Evolutionary conservation across 1,140 invertebrate genomes (phyloP).

Genomic region (Zeugodacus cucurbitae): DNA sequence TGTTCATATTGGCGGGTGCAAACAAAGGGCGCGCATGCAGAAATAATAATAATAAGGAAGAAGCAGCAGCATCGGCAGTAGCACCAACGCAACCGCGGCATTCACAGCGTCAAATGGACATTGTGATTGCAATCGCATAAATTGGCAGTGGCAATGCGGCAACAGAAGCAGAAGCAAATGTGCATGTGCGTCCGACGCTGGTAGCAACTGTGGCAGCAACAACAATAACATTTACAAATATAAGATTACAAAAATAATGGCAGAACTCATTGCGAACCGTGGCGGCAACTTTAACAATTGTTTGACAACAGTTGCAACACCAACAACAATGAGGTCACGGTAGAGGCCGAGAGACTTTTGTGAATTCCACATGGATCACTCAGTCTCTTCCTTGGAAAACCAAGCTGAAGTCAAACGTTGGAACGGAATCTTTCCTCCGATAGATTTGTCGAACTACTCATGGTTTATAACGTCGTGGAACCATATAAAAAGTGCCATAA

Average conservation of each 20-base stretch:
- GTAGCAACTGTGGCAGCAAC: neutral
- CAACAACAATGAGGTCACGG: neutral
- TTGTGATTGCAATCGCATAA: slow-evolving; percentile 36
- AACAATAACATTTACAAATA: neutral
- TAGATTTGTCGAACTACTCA: too few species aligned
- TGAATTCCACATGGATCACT: too few species aligned
- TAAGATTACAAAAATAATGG: neutral
- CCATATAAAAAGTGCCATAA: too few species aligned
- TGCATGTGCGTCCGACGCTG: neutral
- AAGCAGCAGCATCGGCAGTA: neutral
- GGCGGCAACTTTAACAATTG: neutral
- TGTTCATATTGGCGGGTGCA: neutral
- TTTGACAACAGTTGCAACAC: neutral
- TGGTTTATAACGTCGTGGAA: too few species aligned
- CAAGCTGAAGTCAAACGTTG: too few species aligned
- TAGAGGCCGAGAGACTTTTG: too few species aligned
- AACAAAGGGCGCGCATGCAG: slow-evolving; percentile 19
- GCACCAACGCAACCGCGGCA: neutral
- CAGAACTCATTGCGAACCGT: neutral
- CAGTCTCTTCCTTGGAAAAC: too few species aligned
- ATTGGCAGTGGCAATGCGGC: slow-evolving; percentile 27
- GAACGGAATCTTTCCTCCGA: too few species aligned
- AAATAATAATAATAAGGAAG: slow-evolving; percentile 31
- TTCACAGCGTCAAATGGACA: neutral
- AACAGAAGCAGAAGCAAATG: slow-evolving; percentile 19